Conservation (phyloP, 2,888 invertebrate genomes). For the Camponotus fellah region DNA sequence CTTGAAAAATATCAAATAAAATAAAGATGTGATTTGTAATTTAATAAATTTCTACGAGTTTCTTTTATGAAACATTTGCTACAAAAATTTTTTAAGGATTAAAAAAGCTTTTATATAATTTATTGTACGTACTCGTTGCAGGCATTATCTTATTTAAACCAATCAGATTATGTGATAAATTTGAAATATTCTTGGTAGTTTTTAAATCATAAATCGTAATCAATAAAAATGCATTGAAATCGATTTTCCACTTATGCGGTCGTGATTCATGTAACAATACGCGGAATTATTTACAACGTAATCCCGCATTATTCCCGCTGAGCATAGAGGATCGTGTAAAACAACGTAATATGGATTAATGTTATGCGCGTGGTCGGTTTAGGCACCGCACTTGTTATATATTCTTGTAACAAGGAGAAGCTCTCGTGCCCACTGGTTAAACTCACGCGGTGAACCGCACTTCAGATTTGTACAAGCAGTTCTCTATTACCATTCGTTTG, state of each 20-base stretch:
- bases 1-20: background rate
- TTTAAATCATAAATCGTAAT: background rate
- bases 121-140: background rate
- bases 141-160: background rate
- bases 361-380: conserved; percentile 55
- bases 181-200: background rate
- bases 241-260: background rate
- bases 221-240: conserved; percentile 35
- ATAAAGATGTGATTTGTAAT: background rate
- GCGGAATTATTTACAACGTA: conserved; percentile 53
- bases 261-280: conserved; percentile 34
- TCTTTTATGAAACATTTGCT: background rate
- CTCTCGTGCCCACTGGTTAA: conserved; percentile 22
- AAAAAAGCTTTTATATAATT: background rate
- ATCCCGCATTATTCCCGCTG: conserved; percentile 45
- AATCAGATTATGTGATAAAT: background rate
- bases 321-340: conserved; percentile 50
- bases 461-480: conserved; percentile 48
- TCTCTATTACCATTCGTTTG: conserved; percentile 32
- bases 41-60: background rate
- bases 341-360: conserved; percentile 54
- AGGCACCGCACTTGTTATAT: conserved; percentile 37
- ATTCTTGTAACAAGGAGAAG: conserved; percentile 45
- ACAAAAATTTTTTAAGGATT: background rate
- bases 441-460: conserved; percentile 37